These are phyloP conservation scores for Syrrhaptes paradoxus DNA, from an alignment of 2,113 vertebrate species.

Conservation along the genomic window DNA sequence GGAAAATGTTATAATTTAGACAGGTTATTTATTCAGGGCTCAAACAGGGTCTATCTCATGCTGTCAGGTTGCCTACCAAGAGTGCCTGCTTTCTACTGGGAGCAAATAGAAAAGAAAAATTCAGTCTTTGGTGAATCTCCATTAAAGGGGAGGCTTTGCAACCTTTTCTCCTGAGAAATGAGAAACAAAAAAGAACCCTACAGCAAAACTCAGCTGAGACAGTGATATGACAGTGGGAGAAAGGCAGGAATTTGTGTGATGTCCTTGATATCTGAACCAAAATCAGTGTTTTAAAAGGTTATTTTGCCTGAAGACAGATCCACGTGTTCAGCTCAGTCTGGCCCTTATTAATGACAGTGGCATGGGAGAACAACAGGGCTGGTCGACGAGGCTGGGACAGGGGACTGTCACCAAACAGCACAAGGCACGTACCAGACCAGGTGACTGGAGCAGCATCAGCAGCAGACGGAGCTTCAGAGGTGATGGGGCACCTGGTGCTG, in stretches of 20 bases:
- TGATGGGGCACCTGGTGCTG: neutral
- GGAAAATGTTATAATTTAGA: neutral
- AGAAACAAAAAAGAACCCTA: neutral
- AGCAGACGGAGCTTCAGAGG: neutral
- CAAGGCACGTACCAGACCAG: rapidly evolving
- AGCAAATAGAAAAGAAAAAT: neutral
- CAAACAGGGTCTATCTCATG: neutral
- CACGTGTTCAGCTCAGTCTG: neutral
- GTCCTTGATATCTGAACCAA: neutral
- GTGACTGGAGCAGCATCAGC: neutral
- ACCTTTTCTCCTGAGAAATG: neutral
- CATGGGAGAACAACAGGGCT: neutral
- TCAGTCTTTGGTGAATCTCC: neutral
- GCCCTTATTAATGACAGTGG: neutral
- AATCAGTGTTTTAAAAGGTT: neutral
- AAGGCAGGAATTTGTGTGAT: neutral
- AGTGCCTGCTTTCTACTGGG: neutral
- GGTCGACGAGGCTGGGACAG: neutral
- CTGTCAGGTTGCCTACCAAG: slow-evolving; percentile 10
- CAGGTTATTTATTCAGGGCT: slow-evolving; percentile 19
- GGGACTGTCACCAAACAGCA: neutral
- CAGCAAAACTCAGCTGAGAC: neutral
- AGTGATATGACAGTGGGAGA: neutral
- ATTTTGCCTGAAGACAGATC: neutral
- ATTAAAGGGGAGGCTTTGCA: neutral